Base-by-base conservation (phyloP, 2,888 invertebrate species). In the Hermaeophaga mercurialis region DNA sequence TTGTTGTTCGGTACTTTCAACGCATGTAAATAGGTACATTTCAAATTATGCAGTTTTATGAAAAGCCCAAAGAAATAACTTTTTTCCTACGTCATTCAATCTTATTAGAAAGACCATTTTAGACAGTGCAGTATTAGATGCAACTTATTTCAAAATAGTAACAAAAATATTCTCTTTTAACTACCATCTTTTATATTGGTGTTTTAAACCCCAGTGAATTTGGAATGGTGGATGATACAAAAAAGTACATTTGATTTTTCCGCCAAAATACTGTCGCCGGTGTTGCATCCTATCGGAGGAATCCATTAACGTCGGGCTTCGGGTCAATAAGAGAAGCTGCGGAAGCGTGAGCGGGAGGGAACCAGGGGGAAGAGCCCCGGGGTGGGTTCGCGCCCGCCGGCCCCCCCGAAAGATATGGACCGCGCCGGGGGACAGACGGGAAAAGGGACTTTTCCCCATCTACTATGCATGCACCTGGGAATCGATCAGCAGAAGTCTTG, bases 311-410 rank as follows among this genome's bases (percentile, higher is more conserved):
- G 63, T 44, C 52, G 48, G 48, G 63, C 63, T 66, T 62, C 70
- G 71, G 69, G 70, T 70, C 72, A 74, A 73, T 70, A 71, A 71
- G 71, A 68, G 66, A 68, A 71, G 73, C 71, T 71, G 67, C 54
- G 68, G 67, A 62, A 63, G 65, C 64, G 62, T 59, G 63, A 68
- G 64, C 43, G 43, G 8, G 62, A 70, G 67, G 67, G 69, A 68
- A 67, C 69, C 69, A 63, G 61, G 57, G 50, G 63, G 63, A 65
- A 59, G 56, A 65, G 52, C 34, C 33, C 14, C 39, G 39, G 54
- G 43, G 43, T 18, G 24, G 24, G 6, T 43, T 43, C 24, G 31
- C 26, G 47, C 49, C 47, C 36, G 49, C 43, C 53, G 38, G 44
- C 54, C 52, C 34, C 56, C 54, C 18, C 34, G 26, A 43, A 28